Evolutionary conservation across 2,888 invertebrate genomes (phyloP).

Genomic region (Iselma pallidipennis): DNA sequence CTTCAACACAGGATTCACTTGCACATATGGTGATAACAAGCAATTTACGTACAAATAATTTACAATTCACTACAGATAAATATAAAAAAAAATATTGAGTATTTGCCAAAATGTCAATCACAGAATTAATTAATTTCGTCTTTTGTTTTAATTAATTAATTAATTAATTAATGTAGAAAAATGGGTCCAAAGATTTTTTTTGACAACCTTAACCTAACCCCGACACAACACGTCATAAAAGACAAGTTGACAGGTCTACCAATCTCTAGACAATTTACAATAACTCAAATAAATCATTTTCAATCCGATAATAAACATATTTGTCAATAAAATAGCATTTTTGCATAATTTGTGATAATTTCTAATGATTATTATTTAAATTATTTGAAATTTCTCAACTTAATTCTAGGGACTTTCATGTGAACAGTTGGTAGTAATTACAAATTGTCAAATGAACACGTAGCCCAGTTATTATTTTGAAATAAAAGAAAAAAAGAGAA

Average conservation of each 20-base stretch:
- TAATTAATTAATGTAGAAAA: background rate
- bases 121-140: background rate
- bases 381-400: background rate
- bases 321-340: too few relatives aligned
- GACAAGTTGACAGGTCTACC: background rate
- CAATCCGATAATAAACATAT: too few relatives aligned
- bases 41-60: background rate
- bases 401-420: background rate
- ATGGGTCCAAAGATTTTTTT: background rate
- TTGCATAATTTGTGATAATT: too few relatives aligned
- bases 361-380: too few relatives aligned
- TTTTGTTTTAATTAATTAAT: background rate
- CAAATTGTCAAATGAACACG: constrained; percentile 21
- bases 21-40: constrained; percentile 5
- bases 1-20: constrained; percentile 7
- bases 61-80: background rate
- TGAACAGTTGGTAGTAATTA: background rate
- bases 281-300: background rate
- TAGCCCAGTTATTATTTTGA: constrained; percentile 18
- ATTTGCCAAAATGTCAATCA: background rate
- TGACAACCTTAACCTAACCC: background rate
- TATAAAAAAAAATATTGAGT: background rate
- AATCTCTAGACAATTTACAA: background rate
- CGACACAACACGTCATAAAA: background rate
- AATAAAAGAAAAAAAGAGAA: background rate